phyloP scores from a whole-genome alignment of 1,140 invertebrate genomes.

The Gryon sp. region DNA sequence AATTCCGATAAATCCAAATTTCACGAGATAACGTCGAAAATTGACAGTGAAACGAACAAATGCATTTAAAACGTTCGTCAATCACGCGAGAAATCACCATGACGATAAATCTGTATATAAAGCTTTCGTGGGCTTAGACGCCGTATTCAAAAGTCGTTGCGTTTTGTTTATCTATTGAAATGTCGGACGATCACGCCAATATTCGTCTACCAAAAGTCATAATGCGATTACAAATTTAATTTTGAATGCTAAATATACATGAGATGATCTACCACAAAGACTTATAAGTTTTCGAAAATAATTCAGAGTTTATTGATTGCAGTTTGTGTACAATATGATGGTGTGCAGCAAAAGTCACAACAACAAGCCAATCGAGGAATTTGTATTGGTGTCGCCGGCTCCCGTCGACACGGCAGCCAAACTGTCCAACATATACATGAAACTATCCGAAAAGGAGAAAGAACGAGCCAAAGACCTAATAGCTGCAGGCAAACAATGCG shows the following conservation, averaged over 20 bases:
- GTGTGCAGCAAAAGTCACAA: conserved; percentile 97
- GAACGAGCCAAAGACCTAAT: conserved; percentile 97
- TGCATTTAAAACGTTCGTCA: conserved; percentile 63
- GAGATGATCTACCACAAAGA: not conserved
- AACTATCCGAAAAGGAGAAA: conserved; percentile 95
- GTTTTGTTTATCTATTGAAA: conserved; percentile 20
- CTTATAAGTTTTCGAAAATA: conserved; percentile 31
- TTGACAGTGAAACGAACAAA: conserved; percentile 56
- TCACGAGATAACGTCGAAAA: conserved; percentile 23
- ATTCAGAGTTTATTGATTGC: conserved; percentile 66
- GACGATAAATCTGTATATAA: conserved; percentile 40
- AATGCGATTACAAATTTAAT: conserved; percentile 9
- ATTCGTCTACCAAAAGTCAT: conserved; percentile 4
- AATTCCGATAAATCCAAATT: not conserved
- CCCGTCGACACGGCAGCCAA: conserved; percentile 99
- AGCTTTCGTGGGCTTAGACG: conserved; percentile 32
- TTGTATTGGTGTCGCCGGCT: conserved; percentile 96
- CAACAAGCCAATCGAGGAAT: conserved; percentile 98
- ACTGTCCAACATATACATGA: conserved; percentile 95
- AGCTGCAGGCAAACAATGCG: conserved; percentile 96
- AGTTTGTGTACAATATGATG: conserved; percentile 99
- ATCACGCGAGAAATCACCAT: conserved; percentile 67
- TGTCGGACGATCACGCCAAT: conserved; percentile 41
- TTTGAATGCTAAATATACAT: not conserved
- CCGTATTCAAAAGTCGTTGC: not conserved